Evolutionary conservation across 2,888 invertebrate genomes (phyloP).

Genomic region (Aphodius granarius): DNA sequence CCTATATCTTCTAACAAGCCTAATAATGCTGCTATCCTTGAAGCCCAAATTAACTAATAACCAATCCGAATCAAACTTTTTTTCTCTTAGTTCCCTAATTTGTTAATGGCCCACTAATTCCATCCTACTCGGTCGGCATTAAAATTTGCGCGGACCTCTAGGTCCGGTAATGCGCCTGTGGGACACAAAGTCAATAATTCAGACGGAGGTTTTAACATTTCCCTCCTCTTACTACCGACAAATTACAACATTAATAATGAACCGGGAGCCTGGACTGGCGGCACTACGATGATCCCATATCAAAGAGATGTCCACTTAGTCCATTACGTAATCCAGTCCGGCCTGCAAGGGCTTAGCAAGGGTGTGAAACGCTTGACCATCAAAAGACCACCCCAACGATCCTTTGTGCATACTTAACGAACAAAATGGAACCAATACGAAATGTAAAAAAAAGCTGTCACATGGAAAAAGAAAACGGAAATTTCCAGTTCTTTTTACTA

Average conservation of each 20-base stretch:
- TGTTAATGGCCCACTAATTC: background rate
- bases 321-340: conserved; percentile 3
- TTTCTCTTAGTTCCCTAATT: background rate
- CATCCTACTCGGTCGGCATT: background rate
- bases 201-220: conserved; percentile 4
- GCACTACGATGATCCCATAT: background rate
- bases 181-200: conserved; percentile 9
- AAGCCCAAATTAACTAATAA: no score
- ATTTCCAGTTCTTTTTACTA: no score
- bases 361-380: conserved; percentile 27
- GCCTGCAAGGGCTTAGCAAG: conserved; percentile 12
- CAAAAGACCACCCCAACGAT: background rate
- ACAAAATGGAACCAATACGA: conserved; percentile 5
- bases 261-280: background rate
- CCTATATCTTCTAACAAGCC: no score
- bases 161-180: background rate
- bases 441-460: background rate
- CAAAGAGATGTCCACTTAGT: conserved; percentile 9
- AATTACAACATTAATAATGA: conserved; percentile 7
- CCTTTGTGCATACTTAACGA: conserved; percentile 12
- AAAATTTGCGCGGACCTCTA: background rate
- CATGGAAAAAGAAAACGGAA: background rate
- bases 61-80: background rate
- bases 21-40: no score
- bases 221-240: background rate